These are phyloP conservation scores for Eurypyga helias DNA, from an alignment of 2,113 vertebrate genomes.

Conservation along the genomic window DNA sequence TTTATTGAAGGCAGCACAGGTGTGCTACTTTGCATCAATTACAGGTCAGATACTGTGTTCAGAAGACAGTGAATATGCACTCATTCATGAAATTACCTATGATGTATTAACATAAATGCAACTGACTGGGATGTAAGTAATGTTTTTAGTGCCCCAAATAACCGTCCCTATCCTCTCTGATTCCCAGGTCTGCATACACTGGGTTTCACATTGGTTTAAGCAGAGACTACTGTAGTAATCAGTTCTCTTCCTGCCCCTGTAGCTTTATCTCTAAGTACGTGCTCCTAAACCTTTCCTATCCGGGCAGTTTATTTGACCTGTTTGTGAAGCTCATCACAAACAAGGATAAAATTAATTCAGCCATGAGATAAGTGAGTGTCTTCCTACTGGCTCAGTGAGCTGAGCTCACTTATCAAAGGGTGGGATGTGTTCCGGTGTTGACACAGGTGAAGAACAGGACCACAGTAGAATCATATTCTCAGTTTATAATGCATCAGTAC, in stretches of 20 bases:
- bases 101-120: not conserved
- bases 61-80: not conserved
- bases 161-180: not conserved
- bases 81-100: not conserved
- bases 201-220: not conserved
- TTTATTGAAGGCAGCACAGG: not conserved
- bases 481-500: not conserved
- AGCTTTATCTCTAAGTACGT: not conserved
- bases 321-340: not conserved
- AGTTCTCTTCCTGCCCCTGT: not conserved
- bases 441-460: not conserved
- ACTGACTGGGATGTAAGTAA: not conserved
- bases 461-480: not conserved
- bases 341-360: not conserved
- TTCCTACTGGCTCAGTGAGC: not conserved
- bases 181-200: accelerated
- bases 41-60: not conserved
- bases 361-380: accelerated
- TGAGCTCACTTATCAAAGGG: not conserved
- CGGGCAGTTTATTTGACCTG: not conserved
- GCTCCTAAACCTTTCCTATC: not conserved
- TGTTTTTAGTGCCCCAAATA: not conserved
- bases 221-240: not conserved
- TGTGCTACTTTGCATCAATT: not conserved
- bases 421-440: not conserved